Evolutionary conservation across 1,140 invertebrate genomes (phyloP).

Genomic region (Dendrolimus kikuchii): DNA sequence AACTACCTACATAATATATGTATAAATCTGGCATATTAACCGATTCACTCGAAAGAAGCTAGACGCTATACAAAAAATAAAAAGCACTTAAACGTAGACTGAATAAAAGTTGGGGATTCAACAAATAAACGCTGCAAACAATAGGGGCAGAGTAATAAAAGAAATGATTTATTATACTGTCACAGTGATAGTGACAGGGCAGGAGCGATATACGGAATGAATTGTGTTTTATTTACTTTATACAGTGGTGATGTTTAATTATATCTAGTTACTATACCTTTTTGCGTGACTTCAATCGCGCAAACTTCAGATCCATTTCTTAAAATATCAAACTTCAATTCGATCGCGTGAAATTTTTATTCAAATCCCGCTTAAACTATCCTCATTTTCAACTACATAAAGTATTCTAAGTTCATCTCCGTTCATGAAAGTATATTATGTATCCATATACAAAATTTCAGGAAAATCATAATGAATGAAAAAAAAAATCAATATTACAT

Average conservation of each 20-base stretch:
- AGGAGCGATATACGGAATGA: not conserved
- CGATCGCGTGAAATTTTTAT: no score
- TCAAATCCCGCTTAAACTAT: no score
- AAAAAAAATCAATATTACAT: no score
- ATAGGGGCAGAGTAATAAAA: slow-evolving; percentile 32
- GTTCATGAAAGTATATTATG: no score
- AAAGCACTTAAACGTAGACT: slow-evolving; percentile 24
- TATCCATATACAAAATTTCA: no score
- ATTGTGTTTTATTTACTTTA: slow-evolving; percentile 2
- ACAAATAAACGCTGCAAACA: slow-evolving; percentile 32
- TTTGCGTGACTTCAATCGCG: not conserved
- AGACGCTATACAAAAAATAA: slow-evolving; percentile 12
- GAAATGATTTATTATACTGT: slow-evolving; percentile 38
- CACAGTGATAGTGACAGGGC: slow-evolving; percentile 20
- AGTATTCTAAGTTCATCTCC: no score
- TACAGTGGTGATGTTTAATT: not conserved
- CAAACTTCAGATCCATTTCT: not conserved
- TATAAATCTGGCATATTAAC: no score
- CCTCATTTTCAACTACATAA: no score
- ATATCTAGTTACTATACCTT: not conserved
- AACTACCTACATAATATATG: no score
- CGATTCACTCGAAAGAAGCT: not conserved
- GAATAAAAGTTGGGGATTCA: slow-evolving; percentile 21
- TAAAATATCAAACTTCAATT: not conserved
- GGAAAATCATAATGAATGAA: no score